Percentiles rank a stretch among this genome's conserved stretches.
Conservation (phyloP, 2,797 vertebrate genomes). For the Hemitrygon akajei region DNA sequence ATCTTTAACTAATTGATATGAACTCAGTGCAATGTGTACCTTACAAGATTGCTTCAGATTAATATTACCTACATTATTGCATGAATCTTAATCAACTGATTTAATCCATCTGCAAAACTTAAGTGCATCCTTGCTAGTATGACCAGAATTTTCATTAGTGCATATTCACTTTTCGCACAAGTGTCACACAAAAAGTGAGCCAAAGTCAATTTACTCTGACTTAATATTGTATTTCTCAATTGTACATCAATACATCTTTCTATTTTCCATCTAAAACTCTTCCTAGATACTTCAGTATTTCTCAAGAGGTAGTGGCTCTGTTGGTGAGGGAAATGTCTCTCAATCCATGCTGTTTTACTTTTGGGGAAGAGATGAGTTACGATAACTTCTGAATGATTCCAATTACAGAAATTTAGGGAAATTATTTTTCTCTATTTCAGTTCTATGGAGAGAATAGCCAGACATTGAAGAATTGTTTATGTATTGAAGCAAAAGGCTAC, state of each 20-base stretch:
- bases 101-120: neutral
- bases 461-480: neutral
- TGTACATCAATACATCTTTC: neutral
- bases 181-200: neutral
- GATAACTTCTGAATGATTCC: neutral
- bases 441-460: neutral
- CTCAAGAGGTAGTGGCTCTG: neutral
- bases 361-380: neutral
- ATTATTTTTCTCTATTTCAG: neutral
- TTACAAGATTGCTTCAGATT: neutral
- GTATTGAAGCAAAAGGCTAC: neutral
- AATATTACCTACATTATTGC: neutral
- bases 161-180: neutral
- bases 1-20: neutral
- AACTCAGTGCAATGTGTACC: neutral
- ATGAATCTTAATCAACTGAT: neutral
- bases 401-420: neutral
- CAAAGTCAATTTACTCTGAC: neutral
- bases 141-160: neutral
- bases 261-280: neutral
- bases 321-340: neutral
- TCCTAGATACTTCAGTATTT: neutral
- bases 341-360: neutral
- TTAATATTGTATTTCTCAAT: neutral
- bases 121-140: neutral